Base-by-base conservation (phyloP, 2,888 invertebrate genomes). In the Ceratothoa steindachneri region DNA sequence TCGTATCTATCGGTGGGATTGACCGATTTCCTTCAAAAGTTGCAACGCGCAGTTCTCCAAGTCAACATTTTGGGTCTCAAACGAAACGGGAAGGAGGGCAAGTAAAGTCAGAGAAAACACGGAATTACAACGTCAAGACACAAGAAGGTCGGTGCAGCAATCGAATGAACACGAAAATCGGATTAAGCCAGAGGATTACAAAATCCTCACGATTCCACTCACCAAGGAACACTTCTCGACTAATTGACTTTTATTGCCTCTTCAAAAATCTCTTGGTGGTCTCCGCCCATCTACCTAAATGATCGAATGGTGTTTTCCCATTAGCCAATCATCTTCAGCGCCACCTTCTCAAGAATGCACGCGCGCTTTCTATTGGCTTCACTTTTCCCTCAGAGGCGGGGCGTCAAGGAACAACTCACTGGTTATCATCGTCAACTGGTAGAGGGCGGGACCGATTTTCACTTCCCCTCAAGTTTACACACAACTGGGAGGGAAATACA, bases 211-310 rank as follows among this genome's bases (percentile, higher is more conserved):
- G 24, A 60, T n/a, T 24, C 24, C 60, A 60, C 60, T 60, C 60
- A 60, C 60, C 60, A 60, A 60, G 60, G 27, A 60, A 24, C 19
- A 60, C 60, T 60, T 7, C 27, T 60, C 60, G 19, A 60, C 60
- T 60, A 60, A 60, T 60, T 60, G 60, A 24, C 60, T 60, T 60
- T 60, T 60, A 60, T 24, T 60, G 24, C 27, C 60, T 60, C 60
- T 7, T 60, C 60, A 24, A 60, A n/a, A 60, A 60, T 24, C n/a
- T 60, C 60, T 60, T 60, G 24, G 2, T 9, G 12, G 24, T 2
- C 60, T 60, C 60, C 60, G 27, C 60, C 60, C 60, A 60, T 22
- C 60, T 22, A 22, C 60, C 24, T 60, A 60, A 24, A 24, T 22
- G 1, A 24, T 22, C 12, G n/a, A 24, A 24, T n/a, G 60, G 3